Conservation (phyloP, 2,888 invertebrate species). For the Diachrysia chrysitis region DNA sequence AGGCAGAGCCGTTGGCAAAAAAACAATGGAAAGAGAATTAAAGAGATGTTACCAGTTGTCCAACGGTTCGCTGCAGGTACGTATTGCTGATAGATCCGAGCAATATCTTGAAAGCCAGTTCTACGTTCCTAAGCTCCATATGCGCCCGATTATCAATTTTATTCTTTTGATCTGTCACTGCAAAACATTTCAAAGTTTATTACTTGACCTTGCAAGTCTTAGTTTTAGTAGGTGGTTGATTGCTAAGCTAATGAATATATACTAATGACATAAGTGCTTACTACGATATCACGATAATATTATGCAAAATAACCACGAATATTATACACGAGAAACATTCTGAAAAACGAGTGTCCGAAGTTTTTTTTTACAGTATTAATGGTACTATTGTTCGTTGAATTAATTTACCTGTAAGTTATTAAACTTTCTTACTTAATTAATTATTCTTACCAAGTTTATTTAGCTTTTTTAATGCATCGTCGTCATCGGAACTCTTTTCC, state of each 20-base stretch:
- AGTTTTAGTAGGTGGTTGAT: too few species aligned
- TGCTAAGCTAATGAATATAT: too few species aligned
- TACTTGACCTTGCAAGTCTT: too few species aligned
- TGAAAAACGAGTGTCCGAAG: too few species aligned
- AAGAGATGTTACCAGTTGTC: slow-evolving; percentile 74
- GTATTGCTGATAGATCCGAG: slow-evolving; percentile 69
- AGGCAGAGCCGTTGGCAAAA: too few species aligned
- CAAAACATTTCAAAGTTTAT: slow-evolving; percentile 36
- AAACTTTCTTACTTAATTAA: too few species aligned
- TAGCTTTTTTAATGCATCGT: slow-evolving; percentile 75
- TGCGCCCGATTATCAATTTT: slow-evolving; percentile 70
- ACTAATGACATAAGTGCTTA: not conserved
- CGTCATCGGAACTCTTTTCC: slow-evolving; percentile 72
- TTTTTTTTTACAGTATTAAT: too few species aligned
- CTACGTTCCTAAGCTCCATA: slow-evolving; percentile 75
- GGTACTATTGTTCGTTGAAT: too few species aligned
- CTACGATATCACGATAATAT: not conserved
- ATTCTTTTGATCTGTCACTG: slow-evolving; percentile 76
- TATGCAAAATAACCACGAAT: too few species aligned
- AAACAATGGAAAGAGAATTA: slow-evolving; percentile 30
- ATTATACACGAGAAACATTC: too few species aligned
- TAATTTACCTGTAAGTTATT: too few species aligned
- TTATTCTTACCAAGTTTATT: slow-evolving; percentile 73
- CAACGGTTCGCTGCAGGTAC: slow-evolving; percentile 78
- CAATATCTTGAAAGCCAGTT: slow-evolving; percentile 79